Evolutionary conservation across 2,888 invertebrate species (phyloP).

Genomic region (Sphaerophoria rueppellii): DNA sequence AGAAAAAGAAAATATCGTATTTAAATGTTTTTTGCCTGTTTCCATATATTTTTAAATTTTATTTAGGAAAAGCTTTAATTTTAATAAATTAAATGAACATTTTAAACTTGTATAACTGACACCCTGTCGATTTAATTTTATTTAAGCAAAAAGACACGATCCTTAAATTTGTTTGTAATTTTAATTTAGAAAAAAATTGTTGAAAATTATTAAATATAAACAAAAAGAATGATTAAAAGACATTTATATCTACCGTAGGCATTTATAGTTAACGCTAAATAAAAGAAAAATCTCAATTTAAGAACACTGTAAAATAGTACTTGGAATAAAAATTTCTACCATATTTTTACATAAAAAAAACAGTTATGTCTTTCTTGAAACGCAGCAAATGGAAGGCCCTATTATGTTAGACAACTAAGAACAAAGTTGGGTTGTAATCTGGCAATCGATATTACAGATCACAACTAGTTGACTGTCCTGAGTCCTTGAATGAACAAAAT

Average conservation of each 20-base stretch:
- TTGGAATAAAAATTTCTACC: slow-evolving; percentile 72
- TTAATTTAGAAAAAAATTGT: slow-evolving; percentile 66
- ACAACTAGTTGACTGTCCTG: too few relatives aligned
- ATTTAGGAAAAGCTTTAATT: slow-evolving; percentile 72
- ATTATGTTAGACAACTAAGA: too few relatives aligned
- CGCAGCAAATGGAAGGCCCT: too few relatives aligned
- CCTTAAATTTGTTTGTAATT: slow-evolving; percentile 48
- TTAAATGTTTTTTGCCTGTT: slow-evolving; percentile 62
- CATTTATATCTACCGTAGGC: slow-evolving; percentile 62
- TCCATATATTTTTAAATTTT: slow-evolving; percentile 48
- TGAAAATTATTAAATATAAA: slow-evolving; percentile 50
- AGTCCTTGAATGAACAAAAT: too few relatives aligned
- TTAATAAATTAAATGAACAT: slow-evolving; percentile 65
- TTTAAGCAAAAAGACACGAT: slow-evolving; percentile 53
- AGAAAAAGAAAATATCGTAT: slow-evolving; percentile 48
- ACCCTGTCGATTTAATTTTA: slow-evolving; percentile 66
- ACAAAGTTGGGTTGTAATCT: too few relatives aligned
- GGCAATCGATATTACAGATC: too few relatives aligned
- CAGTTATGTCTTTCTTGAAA: not conserved
- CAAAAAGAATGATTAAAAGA: slow-evolving; percentile 26
- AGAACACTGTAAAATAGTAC: slow-evolving; percentile 70
- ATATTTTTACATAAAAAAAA: slow-evolving; percentile 67
- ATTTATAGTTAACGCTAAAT: slow-evolving; percentile 65
- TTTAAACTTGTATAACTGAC: slow-evolving; percentile 48
- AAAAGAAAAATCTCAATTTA: slow-evolving; percentile 67